Percentiles rank a stretch among this genome's conserved stretches.
phyloP scores from a whole-genome alignment of 1,140 invertebrate species.

The Plodia interpunctella region DNA sequence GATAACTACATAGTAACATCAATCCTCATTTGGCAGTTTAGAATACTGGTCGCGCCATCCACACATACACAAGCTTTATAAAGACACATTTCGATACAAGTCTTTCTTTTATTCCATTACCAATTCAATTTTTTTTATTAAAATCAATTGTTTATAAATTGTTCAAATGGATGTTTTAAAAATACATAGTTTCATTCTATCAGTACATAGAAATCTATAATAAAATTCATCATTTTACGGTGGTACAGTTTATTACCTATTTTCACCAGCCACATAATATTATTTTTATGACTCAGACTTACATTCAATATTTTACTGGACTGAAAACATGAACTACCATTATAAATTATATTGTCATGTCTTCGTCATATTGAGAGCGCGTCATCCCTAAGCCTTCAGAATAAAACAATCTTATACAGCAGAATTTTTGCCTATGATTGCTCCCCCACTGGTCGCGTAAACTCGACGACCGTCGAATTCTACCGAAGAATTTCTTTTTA shows the following conservation, averaged over 20 bases:
- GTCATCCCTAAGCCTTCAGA: neutral
- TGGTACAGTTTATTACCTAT: too few relatives aligned
- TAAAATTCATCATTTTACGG: too few relatives aligned
- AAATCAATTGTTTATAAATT: too few relatives aligned
- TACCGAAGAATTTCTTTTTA: conserved; percentile 86
- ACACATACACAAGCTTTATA: conserved; percentile 63
- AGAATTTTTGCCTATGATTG: conserved; percentile 89
- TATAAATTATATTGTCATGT: neutral
- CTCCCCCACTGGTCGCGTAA: conserved; percentile 85
- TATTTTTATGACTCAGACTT: too few relatives aligned
- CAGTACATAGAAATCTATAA: too few relatives aligned
- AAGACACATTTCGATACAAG: neutral
- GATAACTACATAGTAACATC: conserved; percentile 40
- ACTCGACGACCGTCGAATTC: conserved; percentile 89
- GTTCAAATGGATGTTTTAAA: too few relatives aligned
- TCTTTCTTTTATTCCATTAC: neutral
- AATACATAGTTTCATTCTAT: too few relatives aligned
- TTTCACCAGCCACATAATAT: too few relatives aligned
- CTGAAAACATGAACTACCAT: neutral
- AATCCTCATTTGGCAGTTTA: conserved; percentile 66
- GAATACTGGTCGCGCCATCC: conserved; percentile 64
- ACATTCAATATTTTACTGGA: neutral
- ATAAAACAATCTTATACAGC: conserved; percentile 79
- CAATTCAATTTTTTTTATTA: too few relatives aligned
- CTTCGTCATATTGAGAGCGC: neutral